These are phyloP conservation scores for Chaitophorus viminalis DNA, from an alignment of 2,888 invertebrate species.

Conservation along the genomic window DNA sequence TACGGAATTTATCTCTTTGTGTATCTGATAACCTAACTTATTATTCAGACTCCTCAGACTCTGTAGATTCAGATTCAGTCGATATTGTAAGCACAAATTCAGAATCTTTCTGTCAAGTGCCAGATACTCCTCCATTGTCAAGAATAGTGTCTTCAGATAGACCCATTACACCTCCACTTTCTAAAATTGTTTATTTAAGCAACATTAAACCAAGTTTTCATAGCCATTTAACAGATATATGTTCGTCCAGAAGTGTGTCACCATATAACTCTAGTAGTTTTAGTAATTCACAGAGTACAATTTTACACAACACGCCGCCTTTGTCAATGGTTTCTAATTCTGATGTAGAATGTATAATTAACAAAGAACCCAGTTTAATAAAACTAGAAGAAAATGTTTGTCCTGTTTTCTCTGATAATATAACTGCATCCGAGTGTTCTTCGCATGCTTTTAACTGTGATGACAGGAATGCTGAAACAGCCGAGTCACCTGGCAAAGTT, in stretches of 20 bases:
- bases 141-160: conserved; percentile 35
- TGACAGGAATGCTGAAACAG: conserved; percentile 56
- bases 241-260: conserved; percentile 54
- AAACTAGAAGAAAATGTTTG: conserved; percentile 58
- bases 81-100: conserved; percentile 58
- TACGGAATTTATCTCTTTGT: conserved; percentile 43
- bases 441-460: conserved; percentile 61
- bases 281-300: conserved; percentile 61
- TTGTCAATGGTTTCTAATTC: conserved; percentile 45
- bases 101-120: conserved; percentile 28
- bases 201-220: conserved; percentile 47
- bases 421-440: conserved; percentile 62
- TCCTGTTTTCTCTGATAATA: conserved; percentile 59
- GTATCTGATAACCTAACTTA: conserved; percentile 50
- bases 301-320: conserved; percentile 58
- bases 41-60: conserved; percentile 53
- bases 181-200: conserved; percentile 54
- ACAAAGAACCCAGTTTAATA: conserved; percentile 59
- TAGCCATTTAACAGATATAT: conserved; percentile 52
- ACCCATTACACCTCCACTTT: conserved; percentile 45
- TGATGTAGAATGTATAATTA: conserved; percentile 54
- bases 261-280: conserved; percentile 61
- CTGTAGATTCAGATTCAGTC: conserved; percentile 48
- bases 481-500: conserved; percentile 72
- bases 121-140: conserved; percentile 43